A percentile compares a stretch with the other conserved stretches of the same genome.
phyloP scores from a whole-genome alignment of 2,113 vertebrate genomes.

The Grantiella picta region DNA sequence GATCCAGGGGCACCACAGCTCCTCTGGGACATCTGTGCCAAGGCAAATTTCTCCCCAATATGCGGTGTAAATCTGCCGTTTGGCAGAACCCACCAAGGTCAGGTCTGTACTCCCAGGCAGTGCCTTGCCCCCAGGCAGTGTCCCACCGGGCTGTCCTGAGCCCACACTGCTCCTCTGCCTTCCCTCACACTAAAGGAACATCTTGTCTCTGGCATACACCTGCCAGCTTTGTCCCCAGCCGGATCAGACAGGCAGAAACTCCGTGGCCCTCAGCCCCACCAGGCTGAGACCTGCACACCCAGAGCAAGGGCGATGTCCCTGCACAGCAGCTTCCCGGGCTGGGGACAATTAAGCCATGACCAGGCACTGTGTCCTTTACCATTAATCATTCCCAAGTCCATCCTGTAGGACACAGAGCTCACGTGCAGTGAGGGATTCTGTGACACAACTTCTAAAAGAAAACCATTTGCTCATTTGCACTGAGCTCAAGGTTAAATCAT shows the following conservation, averaged over 20 bases:
- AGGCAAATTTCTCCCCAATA: not conserved
- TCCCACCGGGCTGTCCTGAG: not conserved
- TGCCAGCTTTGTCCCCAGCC: not conserved
- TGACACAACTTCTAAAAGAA: not conserved
- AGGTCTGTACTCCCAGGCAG: not conserved
- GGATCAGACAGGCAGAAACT: constrained; percentile 31
- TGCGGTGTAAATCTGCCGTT: not conserved
- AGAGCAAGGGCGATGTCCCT: not conserved
- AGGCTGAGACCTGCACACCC: constrained; percentile 37
- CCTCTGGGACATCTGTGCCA: not conserved
- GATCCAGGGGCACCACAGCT: not conserved
- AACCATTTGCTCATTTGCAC: not conserved
- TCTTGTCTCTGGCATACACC: not conserved
- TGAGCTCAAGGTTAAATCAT: not conserved
- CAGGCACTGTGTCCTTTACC: not conserved
- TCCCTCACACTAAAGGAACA: not conserved
- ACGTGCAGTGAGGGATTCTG: not conserved
- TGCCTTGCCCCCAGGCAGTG: not conserved
- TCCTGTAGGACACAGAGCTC: not conserved
- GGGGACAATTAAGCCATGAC: not conserved
- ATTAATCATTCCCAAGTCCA: not conserved
- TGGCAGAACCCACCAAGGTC: not conserved
- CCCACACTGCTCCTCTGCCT: not conserved
- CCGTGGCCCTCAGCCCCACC: constrained; percentile 6
- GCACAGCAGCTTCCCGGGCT: not conserved